Evolutionary conservation across 2,113 vertebrate genomes (phyloP), one percentile per base, ranked within the genome.

Genomic region (Grus americana): DNA sequence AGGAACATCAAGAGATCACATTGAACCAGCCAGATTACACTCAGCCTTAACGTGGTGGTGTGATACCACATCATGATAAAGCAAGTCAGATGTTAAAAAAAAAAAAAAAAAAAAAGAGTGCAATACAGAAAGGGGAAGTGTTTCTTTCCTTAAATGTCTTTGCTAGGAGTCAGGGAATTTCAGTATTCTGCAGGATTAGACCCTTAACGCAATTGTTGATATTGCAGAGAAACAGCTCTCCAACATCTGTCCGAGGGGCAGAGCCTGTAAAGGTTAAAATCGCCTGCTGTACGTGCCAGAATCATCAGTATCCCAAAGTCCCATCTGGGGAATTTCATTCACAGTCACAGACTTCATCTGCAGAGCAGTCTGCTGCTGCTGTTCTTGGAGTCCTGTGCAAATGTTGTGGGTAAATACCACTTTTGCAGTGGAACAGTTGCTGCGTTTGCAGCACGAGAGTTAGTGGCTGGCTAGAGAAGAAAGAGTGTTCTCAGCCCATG

Each of bases 391-490:
- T 4, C 54, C 78, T 46, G 42, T 44, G 55, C 92, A 52, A 26
- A 7, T 13, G n/a, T 40, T 40, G 18, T 15, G 95, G 75, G 55
- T 79, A 17, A 86, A 83, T 42, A 50, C 82, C n/a, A 10, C 42
- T 14, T 63, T 4, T 86, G 79, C 92, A 68, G 63, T 8, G 40
- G 62, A 83, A 52, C 83, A 81, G 82, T 78, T 79, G 67, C 85
- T 89, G 71, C 0, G 0, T 72, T 86, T 81, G 36, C 70, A 65
- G 86, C 92, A 68, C 9, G 0, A 92, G 90, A 81, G 68, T 10
- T 55, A 23, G 58, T 5, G 62, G 57, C 94, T 94, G 96, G 91
- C 86, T 87, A 1, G 10, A 95, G 92, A 94, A 93, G 78, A 94
- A 96, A 95, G 95, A 90, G 61, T 5, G 7, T 57, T 57, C 75